Evolutionary conservation across 2,888 invertebrate genomes (phyloP), one percentile per base, ranked within the genome.

Genomic region (Idaea biselata): DNA sequence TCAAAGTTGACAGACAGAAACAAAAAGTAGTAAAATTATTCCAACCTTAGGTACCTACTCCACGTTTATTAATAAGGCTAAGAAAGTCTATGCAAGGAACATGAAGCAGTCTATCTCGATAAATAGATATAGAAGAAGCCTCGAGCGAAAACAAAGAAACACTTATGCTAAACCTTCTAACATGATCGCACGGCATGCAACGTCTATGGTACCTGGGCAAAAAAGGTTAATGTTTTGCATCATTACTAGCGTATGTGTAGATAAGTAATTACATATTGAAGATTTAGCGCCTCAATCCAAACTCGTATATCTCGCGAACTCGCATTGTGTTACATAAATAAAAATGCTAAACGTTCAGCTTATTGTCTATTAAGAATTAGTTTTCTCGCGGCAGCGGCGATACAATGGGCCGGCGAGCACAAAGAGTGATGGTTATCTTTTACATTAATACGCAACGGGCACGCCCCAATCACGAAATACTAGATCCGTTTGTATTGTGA

Each of bases 311-410:
- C 83, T 80, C 74, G 82, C 83, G 80, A 82, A 83, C 83, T 81
- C 76, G 76, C 78, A 82, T 83, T 87, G 87, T 87, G 80, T 83
- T 87, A 87, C 87, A 88, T 89, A 89, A 89, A 90, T 90, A 90
- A 89, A 89, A 87, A 81, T 84, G 85, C 83, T 90, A 90, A 91
- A 89, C 88, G 82, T 83, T 80, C 75, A 71, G 73, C 82, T 88
- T 84, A 91, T 91, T 91, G 91, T 91, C 91, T 91, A 91, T 87
- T 91, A 89, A 86, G 89, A 89, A 88, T 89, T 87, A 89, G 85
- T 91, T 91, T 88, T 88, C 87, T 88, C 86, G 85, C 85, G 80
- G 81, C 81, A 76, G 79, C 78, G 73, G 77, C 80, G 14, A 14
- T 44, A 90, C 91, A 91, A 91, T 90, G 87, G 83, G 84, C 82